These are phyloP conservation scores for Falco columbarius DNA, from an alignment of 2,797 vertebrate genomes.

Conservation along the genomic window DNA sequence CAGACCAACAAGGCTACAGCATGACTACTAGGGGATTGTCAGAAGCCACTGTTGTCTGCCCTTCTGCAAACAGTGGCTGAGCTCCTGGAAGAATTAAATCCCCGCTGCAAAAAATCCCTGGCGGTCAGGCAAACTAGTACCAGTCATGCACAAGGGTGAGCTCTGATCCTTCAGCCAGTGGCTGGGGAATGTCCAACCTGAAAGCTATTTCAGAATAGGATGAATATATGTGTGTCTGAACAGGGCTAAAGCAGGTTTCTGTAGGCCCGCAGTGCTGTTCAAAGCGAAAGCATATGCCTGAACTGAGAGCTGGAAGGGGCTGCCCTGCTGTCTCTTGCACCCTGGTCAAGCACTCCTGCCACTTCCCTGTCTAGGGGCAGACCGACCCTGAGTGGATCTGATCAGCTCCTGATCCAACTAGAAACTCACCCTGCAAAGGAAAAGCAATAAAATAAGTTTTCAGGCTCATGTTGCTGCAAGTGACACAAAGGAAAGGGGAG, in stretches of 20 bases:
- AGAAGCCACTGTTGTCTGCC: background rate
- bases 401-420: background rate
- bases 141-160: fast-evolving
- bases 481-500: background rate
- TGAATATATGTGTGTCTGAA: fast-evolving
- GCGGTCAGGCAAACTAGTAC: background rate
- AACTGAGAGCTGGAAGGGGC: background rate
- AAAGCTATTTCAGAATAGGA: background rate
- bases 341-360: background rate
- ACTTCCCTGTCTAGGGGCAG: background rate
- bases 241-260: background rate
- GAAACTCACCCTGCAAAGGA: background rate
- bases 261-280: background rate
- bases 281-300: background rate
- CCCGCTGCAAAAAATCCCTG: too few relatives aligned
- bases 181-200: background rate
- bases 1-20: background rate
- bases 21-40: background rate
- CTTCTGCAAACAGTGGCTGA: background rate
- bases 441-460: background rate
- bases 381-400: background rate
- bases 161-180: background rate
- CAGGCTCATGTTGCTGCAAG: background rate
- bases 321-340: background rate
- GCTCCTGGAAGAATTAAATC: background rate